Percentiles rank a stretch among this genome's conserved stretches.
phyloP scores from a whole-genome alignment of 2,113 vertebrate genomes.

The Taurulus bubalis region DNA sequence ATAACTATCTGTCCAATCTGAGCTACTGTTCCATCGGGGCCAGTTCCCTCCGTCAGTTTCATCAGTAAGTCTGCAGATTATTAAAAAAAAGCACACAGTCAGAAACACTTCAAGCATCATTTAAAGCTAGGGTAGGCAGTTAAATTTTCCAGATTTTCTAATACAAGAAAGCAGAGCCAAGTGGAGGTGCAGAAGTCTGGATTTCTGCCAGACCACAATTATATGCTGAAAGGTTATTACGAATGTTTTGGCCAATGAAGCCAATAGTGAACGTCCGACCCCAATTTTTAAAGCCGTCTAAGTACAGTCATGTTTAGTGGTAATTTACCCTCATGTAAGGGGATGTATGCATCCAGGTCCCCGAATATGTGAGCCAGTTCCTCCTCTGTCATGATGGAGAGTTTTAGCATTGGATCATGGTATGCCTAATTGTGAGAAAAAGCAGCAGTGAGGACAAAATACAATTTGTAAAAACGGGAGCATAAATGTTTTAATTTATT shows the following conservation, averaged over 20 bases:
- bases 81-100: background rate
- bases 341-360: conserved; percentile 96
- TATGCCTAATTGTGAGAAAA: conserved; percentile 87
- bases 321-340: conserved; percentile 89
- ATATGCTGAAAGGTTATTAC: background rate
- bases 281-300: background rate
- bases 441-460: background rate
- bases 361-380: conserved; percentile 96
- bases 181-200: too few species aligned
- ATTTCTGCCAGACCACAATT: background rate
- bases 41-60: conserved; percentile 90
- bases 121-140: background rate
- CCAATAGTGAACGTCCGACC: background rate
- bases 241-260: background rate
- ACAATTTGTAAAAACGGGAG: background rate
- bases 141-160: background rate
- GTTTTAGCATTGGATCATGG: conserved; percentile 97
- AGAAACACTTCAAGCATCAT: background rate
- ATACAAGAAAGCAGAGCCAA: too few species aligned
- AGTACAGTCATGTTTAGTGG: background rate
- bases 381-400: conserved; percentile 96
- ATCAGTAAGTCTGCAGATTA: conserved; percentile 84
- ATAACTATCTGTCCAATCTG: conserved; percentile 94
- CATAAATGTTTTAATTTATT: background rate
- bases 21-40: conserved; percentile 91